Conservation (phyloP, 2,113 vertebrate species). For the Manacus vitellinus region DNA sequence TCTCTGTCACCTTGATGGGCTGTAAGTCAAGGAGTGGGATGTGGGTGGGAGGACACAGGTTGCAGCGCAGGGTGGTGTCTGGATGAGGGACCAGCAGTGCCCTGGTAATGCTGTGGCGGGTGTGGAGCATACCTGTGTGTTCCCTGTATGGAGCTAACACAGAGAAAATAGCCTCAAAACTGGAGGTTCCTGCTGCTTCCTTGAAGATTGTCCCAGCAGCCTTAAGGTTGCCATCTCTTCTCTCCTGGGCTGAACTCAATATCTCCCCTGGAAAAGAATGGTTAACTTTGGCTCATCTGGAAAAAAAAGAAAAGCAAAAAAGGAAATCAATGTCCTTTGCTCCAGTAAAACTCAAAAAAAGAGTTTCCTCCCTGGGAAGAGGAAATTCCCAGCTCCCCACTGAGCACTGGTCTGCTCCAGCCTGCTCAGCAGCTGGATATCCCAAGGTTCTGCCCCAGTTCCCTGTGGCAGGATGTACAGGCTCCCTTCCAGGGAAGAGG, state of each 20-base stretch:
- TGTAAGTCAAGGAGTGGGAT: background rate
- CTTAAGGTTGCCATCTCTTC: background rate
- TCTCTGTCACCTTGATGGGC: accelerated
- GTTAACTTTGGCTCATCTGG: background rate
- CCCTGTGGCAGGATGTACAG: background rate
- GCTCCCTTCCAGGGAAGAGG: background rate
- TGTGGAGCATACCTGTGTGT: background rate
- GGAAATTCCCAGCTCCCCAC: background rate
- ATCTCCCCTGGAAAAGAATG: background rate
- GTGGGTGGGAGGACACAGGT: accelerated
- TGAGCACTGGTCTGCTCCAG: background rate
- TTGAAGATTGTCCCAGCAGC: background rate
- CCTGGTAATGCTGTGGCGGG: background rate
- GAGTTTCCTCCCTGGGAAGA: background rate
- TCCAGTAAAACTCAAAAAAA: conserved; percentile 22
- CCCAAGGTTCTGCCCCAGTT: background rate
- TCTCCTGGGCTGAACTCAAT: background rate
- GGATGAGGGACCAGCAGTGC: background rate
- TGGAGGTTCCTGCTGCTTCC: background rate
- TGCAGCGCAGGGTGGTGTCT: background rate
- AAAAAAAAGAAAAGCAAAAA: background rate
- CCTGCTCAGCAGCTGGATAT: background rate
- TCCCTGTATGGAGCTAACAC: background rate
- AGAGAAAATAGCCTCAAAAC: background rate
- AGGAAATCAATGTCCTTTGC: background rate